These are phyloP conservation scores for Himalopsyche kuldschensis DNA, from an alignment of 2,888 invertebrate genomes.

Conservation along the genomic window DNA sequence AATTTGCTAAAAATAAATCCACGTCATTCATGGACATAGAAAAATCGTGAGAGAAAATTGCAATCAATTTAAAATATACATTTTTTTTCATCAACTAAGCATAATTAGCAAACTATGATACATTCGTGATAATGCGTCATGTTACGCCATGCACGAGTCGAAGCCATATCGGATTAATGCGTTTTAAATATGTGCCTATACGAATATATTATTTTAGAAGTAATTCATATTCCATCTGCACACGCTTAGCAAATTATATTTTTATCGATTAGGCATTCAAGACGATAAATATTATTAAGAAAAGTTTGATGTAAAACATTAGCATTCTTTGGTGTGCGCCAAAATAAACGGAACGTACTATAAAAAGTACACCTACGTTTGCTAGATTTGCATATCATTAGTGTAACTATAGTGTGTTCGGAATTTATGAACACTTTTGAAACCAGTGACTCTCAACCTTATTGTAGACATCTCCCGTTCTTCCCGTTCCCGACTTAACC, in stretches of 20 bases:
- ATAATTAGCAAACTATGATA: neutral
- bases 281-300: neutral
- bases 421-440: neutral
- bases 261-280: neutral
- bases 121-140: neutral
- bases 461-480: no score
- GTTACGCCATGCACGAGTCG: neutral
- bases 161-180: neutral
- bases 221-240: neutral
- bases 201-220: neutral
- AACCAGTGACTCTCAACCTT: no score
- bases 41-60: no score
- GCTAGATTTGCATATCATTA: neutral
- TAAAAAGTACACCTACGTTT: neutral
- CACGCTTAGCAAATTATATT: neutral
- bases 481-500: no score
- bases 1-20: no score
- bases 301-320: neutral
- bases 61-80: no score
- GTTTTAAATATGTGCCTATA: neutral
- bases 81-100: neutral
- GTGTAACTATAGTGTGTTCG: neutral
- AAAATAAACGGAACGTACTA: neutral
- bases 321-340: neutral
- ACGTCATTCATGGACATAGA: no score